A percentile compares a stretch with the other conserved stretches of the same genome.
Conservation (phyloP, 1,140 invertebrate species). For the Liolophura sinensis region DNA sequence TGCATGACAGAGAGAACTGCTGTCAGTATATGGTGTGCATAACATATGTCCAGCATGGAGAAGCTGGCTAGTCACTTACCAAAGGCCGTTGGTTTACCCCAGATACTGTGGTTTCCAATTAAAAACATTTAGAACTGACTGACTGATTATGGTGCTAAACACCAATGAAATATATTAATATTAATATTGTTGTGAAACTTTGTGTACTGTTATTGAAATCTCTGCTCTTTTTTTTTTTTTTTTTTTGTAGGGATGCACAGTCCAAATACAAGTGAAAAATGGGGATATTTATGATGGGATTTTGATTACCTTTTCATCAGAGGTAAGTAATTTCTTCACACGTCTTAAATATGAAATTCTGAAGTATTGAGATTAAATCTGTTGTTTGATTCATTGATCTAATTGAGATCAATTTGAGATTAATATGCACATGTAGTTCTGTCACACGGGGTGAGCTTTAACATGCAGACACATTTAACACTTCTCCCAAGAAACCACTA, state of each 20-base stretch:
- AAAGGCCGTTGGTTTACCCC: no score
- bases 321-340: slow-evolving; percentile 45
- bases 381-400: background rate
- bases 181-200: no score
- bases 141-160: no score
- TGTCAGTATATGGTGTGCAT: no score
- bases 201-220: no score
- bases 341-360: background rate
- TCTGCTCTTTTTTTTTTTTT: slow-evolving; percentile 16
- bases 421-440: background rate
- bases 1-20: no score
- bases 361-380: background rate
- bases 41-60: no score
- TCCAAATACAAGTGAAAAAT: slow-evolving; percentile 74
- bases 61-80: no score
- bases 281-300: slow-evolving; percentile 83
- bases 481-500: background rate
- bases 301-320: slow-evolving; percentile 81
- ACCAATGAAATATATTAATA: no score
- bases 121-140: no score
- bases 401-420: background rate
- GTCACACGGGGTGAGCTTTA: background rate
- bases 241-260: slow-evolving; percentile 40
- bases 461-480: background rate
- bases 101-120: no score